These are phyloP conservation scores for Tragopan temminckii DNA, from an alignment of 2,797 vertebrate species.

Conservation along the genomic window DNA sequence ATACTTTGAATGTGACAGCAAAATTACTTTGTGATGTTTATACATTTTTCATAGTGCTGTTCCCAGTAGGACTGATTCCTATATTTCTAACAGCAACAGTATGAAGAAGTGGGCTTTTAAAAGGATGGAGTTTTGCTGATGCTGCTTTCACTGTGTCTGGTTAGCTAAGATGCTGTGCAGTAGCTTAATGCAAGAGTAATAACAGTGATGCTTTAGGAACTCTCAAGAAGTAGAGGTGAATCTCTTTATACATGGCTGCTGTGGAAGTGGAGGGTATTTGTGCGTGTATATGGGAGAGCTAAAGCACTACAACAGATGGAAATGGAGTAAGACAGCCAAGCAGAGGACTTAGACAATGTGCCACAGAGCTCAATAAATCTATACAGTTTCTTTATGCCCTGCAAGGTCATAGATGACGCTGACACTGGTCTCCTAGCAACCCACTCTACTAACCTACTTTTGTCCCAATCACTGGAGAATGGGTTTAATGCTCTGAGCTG, in stretches of 20 bases:
- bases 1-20: conserved; percentile 81
- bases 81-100: conserved; percentile 64
- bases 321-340: conserved; percentile 79
- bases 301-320: conserved; percentile 69
- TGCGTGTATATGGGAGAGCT: conserved; percentile 18
- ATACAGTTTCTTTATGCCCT: conserved; percentile 82
- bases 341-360: conserved; percentile 78
- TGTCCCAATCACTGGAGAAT: conserved; percentile 83
- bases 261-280: background rate
- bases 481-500: conserved; percentile 81
- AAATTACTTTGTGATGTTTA: conserved; percentile 81
- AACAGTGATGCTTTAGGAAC: conserved; percentile 62
- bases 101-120: conserved; percentile 73
- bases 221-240: conserved; percentile 49
- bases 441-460: conserved; percentile 86
- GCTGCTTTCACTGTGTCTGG: conserved; percentile 67
- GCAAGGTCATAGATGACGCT: conserved; percentile 86
- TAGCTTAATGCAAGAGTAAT: conserved; percentile 61
- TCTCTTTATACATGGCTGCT: background rate
- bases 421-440: conserved; percentile 88
- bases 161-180: conserved; percentile 62
- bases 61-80: conserved; percentile 77
- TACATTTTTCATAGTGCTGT: conserved; percentile 80
- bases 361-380: conserved; percentile 85
- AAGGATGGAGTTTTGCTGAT: conserved; percentile 77